Base-by-base conservation (phyloP, 2,888 invertebrate species). In the Chalcosyrphus nemorum region DNA sequence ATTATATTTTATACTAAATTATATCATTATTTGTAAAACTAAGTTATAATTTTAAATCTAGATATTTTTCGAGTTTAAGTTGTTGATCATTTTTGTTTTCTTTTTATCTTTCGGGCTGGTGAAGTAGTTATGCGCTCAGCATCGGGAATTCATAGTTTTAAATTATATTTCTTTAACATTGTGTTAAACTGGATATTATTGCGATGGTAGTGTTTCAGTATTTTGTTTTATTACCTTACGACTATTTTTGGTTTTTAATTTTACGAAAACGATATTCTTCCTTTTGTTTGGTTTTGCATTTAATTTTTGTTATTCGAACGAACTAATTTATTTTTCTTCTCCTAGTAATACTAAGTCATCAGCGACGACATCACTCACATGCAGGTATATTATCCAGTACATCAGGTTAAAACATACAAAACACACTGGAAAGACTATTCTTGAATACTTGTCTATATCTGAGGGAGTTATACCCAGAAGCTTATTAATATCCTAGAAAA, bases 371-470 rank as follows among this genome's bases (percentile, higher is more conserved):
- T 98, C 97, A 91, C 97, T 97, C 92, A 98, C 97, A 94, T 98
- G 97, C 89, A 98, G 94, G 92, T 98, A 98, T 91, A 98, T 97
- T 92, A 98, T 97, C 98, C 98, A 98, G 93, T 98, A 98, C 97
- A 98, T 97, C 88, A 98, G 95, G 93, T 99, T 99, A 94, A 99
- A 99, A 93, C 98, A 97, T 87, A 99, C 96, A 94, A 99, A 99
- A 93, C 98, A 97, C 89, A 98, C 97, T 70, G 99, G 99, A 92
- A 99, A 99, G 89, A 98, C 96, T 92, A 99, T 97, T 90, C 99
- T 95, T 86, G 99, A 98, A 92, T 99, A 99, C 93, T 99, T 99
- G 94, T 99, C 99, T 92, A 99, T 99, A 93, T 98, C 98, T 91
- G 98, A 98, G 80, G 98, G 98, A 89, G 97, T 97, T 92, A 97